Percentiles rank a stretch among this genome's conserved stretches.
phyloP scores from a whole-genome alignment of 2,888 invertebrate genomes.

The Meiosimyza platycephala region DNA sequence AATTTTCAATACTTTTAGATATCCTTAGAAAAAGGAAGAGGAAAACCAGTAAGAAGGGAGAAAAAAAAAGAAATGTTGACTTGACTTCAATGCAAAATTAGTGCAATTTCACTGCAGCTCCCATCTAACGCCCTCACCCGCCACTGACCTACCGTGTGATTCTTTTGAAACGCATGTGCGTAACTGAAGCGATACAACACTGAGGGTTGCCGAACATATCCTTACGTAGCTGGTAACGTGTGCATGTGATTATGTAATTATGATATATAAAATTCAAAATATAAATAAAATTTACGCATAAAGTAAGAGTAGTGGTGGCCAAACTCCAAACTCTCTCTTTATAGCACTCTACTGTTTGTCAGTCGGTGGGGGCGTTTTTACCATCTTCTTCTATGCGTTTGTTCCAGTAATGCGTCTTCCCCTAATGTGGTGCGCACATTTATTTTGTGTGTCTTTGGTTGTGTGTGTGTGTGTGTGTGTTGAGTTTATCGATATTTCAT shows the following conservation, averaged over 20 bases:
- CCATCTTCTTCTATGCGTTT: too few species aligned
- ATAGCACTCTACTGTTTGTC: too few species aligned
- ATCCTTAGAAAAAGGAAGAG: not conserved
- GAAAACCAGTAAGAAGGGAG: not conserved
- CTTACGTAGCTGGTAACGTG: not conserved
- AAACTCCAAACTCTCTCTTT: too few species aligned
- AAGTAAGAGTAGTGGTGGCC: not conserved
- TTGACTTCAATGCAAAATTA: slow-evolving; percentile 27
- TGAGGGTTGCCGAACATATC: not conserved
- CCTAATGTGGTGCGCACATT: not conserved
- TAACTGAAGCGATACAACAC: slow-evolving; percentile 5
- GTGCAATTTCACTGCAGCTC: slow-evolving; percentile 32
- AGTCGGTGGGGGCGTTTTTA: too few species aligned
- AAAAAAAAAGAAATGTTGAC: slow-evolving; percentile 24
- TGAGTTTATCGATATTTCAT: slow-evolving; percentile 28
- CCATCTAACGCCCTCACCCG: not conserved
- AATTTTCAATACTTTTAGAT: too few species aligned
- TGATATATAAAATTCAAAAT: slow-evolving; percentile 58
- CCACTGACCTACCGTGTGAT: not conserved
- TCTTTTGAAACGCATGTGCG: slow-evolving; percentile 29
- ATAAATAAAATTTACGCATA: slow-evolving; percentile 56
- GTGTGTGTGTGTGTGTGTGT: slow-evolving; percentile 9
- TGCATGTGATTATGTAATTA: slow-evolving; percentile 54
- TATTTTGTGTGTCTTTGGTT: slow-evolving; percentile 10
- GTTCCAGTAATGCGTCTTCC: too few species aligned